These are phyloP conservation scores for Carcinoscorpius rotundicauda DNA, from an alignment of 1,140 invertebrate genomes.

Conservation along the genomic window DNA sequence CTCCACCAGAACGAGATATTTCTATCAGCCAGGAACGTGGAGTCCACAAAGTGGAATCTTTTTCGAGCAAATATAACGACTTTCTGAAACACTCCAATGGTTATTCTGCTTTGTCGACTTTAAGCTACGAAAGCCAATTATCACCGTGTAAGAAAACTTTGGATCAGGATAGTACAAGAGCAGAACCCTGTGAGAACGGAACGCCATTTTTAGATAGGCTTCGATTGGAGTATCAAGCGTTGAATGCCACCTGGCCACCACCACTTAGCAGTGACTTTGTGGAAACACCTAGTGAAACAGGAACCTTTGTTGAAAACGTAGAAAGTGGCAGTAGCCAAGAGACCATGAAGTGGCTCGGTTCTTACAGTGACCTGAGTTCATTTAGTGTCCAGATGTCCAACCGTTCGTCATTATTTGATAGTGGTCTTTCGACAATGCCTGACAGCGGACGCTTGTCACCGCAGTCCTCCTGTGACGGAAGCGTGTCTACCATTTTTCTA, in stretches of 20 bases:
- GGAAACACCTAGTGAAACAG: constrained; percentile 15
- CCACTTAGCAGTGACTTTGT: constrained; percentile 41
- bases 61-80: constrained; percentile 10
- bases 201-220: constrained; percentile 19
- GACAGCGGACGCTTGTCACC: constrained; percentile 22
- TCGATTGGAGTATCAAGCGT: constrained; percentile 4
- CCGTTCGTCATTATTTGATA: constrained; percentile 21
- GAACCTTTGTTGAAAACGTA: constrained; percentile 38
- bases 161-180: neutral
- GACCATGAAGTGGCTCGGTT: constrained; percentile 68
- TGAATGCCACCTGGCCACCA: constrained; percentile 1
- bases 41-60: too few relatives aligned
- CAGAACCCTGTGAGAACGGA: neutral
- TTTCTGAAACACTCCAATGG: constrained; percentile 9
- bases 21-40: neutral
- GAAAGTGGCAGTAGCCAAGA: constrained; percentile 50
- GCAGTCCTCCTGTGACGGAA: constrained; percentile 37
- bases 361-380: constrained; percentile 55
- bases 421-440: constrained; percentile 23
- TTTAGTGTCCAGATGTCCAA: constrained; percentile 22
- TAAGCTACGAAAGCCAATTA: neutral
- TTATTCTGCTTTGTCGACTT: constrained; percentile 4
- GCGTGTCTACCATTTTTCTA: constrained; percentile 27
- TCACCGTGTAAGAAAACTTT: neutral
- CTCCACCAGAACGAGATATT: constrained; percentile 55